Evolutionary conservation across 2,888 invertebrate species (phyloP).

Genomic region (Scaptodrosophila latifasciaeformis): DNA sequence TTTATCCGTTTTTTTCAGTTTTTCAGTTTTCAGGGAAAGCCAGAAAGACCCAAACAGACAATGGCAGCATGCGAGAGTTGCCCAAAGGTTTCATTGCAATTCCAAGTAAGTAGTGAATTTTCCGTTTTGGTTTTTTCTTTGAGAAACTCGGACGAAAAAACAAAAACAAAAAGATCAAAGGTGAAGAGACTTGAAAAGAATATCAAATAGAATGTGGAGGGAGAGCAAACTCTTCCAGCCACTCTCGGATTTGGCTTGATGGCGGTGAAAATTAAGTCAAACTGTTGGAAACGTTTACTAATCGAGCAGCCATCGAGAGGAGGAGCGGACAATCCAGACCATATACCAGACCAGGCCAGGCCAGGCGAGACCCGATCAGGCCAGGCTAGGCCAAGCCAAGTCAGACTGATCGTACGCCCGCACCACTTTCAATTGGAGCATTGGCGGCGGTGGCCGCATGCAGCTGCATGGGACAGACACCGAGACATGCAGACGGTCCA

Average conservation of each 20-base stretch:
- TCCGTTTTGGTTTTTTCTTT: too few species aligned
- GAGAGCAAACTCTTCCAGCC: background rate
- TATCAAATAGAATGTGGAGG: too few species aligned
- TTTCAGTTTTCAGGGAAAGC: conserved; percentile 16
- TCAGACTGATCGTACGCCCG: conserved; percentile 19
- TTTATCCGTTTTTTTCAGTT: background rate
- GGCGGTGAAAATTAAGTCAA: conserved; percentile 72
- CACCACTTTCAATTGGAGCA: conserved; percentile 53
- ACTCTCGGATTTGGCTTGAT: background rate
- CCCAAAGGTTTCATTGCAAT: too few species aligned
- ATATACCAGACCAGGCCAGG: conserved; percentile 27
- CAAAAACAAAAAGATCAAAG: too few species aligned
- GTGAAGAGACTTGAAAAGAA: too few species aligned
- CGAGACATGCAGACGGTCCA: conserved; percentile 22
- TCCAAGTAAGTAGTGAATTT: too few species aligned
- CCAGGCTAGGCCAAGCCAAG: background rate
- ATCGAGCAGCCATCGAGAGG: conserved; percentile 31
- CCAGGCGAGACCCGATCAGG: background rate
- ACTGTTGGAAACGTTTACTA: conserved; percentile 62
- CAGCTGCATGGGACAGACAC: conserved; percentile 38
- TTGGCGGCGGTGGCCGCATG: conserved; percentile 29
- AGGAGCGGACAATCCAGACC: conserved; percentile 41
- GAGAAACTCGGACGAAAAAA: too few species aligned
- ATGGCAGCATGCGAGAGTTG: too few species aligned
- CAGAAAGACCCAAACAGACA: too few species aligned